These are phyloP conservation scores for Trichonephila inaurata DNA, from an alignment of 1,140 invertebrate species.

Conservation along the genomic window DNA sequence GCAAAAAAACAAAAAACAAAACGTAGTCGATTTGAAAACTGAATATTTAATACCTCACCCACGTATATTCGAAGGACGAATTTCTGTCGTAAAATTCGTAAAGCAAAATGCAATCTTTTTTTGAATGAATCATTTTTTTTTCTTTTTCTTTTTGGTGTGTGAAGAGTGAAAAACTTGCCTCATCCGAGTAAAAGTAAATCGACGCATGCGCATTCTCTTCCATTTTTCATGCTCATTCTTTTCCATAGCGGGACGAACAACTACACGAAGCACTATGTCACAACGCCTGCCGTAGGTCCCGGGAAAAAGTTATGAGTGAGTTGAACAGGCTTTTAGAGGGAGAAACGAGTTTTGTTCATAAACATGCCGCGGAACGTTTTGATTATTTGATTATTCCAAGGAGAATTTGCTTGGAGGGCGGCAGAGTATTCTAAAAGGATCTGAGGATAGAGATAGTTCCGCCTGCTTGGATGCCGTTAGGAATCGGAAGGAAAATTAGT, in stretches of 20 bases:
- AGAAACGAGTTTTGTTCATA: constrained; percentile 15
- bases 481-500: too few relatives aligned
- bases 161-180: background rate
- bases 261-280: constrained; percentile 2
- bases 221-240: background rate
- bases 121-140: background rate
- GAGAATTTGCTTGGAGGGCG: background rate
- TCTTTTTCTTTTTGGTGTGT: background rate
- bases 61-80: background rate
- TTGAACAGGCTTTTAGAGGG: background rate
- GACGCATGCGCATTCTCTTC: constrained; percentile 2
- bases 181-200: background rate
- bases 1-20: too few relatives aligned
- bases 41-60: background rate
- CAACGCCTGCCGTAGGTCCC: background rate
- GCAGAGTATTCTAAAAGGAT: background rate
- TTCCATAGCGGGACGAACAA: constrained; percentile 26
- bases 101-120: background rate
- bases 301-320: constrained; percentile 19
- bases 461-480: too few relatives aligned
- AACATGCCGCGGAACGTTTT: background rate
- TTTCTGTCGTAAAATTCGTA: background rate
- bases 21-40: background rate
- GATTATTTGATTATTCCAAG: constrained; percentile 3
- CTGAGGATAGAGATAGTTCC: too few relatives aligned